phyloP scores from a whole-genome alignment of 2,113 vertebrate genomes.

The Herpetotheres cachinnans region DNA sequence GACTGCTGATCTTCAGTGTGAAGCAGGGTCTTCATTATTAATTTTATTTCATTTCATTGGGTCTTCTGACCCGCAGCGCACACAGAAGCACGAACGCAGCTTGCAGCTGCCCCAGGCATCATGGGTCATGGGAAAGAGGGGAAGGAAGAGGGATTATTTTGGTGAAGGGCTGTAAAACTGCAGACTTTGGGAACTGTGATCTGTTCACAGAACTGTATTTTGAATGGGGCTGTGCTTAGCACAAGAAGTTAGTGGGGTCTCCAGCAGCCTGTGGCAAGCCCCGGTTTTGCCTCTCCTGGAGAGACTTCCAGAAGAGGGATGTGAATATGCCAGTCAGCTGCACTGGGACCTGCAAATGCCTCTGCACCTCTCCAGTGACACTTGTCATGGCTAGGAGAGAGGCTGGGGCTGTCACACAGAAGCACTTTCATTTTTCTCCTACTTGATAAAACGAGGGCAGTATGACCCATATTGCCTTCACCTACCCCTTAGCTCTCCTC shows the following conservation, averaged over 20 bases:
- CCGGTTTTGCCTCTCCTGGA: neutral
- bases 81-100: neutral
- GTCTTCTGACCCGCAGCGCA: neutral
- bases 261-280: neutral
- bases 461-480: neutral
- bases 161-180: neutral
- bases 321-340: neutral
- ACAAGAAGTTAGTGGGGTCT: fast-evolving
- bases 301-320: neutral
- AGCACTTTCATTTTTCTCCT: neutral
- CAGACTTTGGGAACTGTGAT: fast-evolving
- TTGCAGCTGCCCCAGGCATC: neutral
- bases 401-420: neutral
- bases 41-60: neutral
- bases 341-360: too few species aligned
- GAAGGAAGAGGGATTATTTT: neutral
- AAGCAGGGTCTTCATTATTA: neutral
- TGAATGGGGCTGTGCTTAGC: neutral
- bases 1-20: neutral
- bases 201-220: neutral
- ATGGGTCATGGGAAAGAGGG: fast-evolving
- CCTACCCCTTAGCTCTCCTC: neutral
- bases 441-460: neutral
- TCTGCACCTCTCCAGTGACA: neutral
- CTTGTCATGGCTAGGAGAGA: neutral